Conservation (phyloP, 1,140 invertebrate genomes). For the Lasioglossum albipes region DNA sequence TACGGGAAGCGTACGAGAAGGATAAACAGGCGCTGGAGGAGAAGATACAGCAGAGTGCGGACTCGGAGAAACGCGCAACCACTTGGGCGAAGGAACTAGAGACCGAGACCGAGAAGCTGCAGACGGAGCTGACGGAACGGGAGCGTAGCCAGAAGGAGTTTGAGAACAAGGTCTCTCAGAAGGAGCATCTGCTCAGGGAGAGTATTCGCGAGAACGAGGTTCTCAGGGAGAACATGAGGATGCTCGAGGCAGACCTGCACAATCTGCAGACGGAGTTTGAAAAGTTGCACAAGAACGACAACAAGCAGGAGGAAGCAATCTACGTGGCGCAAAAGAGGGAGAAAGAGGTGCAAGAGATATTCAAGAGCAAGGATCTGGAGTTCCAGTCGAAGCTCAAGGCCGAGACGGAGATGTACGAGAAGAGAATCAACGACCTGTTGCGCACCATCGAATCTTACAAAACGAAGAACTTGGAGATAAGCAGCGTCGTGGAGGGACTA, state of each 20-base stretch:
- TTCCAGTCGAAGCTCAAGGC: slow-evolving; percentile 57
- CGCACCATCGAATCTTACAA: slow-evolving; percentile 57
- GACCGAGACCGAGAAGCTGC: slow-evolving; percentile 69
- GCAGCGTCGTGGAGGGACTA: slow-evolving; percentile 63
- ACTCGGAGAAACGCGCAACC: slow-evolving; percentile 62
- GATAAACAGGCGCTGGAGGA: slow-evolving; percentile 65
- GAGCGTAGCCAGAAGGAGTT: slow-evolving; percentile 17
- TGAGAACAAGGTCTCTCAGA: slow-evolving; percentile 43
- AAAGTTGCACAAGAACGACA: slow-evolving; percentile 48
- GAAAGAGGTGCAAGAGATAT: slow-evolving; percentile 44
- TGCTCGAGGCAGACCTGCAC: slow-evolving; percentile 64
- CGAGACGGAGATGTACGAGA: slow-evolving; percentile 57
- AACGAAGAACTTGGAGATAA: slow-evolving; percentile 66
- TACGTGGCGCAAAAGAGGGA: slow-evolving; percentile 65
- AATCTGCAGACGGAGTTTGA: slow-evolving; percentile 66
- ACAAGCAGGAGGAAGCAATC: slow-evolving; percentile 27
- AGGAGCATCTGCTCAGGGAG: slow-evolving; percentile 57
- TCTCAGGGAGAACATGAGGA: slow-evolving; percentile 63
- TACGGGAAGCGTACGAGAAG: slow-evolving; percentile 54
- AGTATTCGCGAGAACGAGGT: slow-evolving; percentile 63
- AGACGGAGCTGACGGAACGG: slow-evolving; percentile 62
- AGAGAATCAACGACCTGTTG: slow-evolving; percentile 60
- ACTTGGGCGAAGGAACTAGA: slow-evolving; percentile 70
- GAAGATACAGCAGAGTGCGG: slow-evolving; percentile 62
- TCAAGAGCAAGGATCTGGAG: slow-evolving; percentile 65